These are phyloP conservation scores for Caenorhabditis zanzibari DNA, from an alignment of 2,888 invertebrate genomes.

Conservation along the genomic window DNA sequence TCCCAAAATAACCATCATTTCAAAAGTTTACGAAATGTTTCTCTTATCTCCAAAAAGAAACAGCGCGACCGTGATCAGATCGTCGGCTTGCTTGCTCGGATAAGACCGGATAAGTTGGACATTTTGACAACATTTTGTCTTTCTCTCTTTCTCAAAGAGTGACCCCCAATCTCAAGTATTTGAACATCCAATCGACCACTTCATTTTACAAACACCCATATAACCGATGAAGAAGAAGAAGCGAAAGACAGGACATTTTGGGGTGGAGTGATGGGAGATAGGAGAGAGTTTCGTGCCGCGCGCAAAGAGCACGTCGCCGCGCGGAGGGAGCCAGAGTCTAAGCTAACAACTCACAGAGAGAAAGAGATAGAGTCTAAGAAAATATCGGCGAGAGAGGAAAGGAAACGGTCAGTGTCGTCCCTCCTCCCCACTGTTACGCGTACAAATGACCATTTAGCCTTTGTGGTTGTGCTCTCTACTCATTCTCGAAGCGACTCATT, in stretches of 20 bases:
- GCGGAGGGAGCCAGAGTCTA: slow-evolving; percentile 61
- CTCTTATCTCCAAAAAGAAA: neutral
- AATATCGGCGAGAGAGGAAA: slow-evolving; percentile 3
- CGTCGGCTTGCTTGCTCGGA: slow-evolving; percentile 1
- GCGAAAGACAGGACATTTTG: slow-evolving; percentile 23
- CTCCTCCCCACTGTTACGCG: slow-evolving; percentile 38
- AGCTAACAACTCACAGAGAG: too few relatives aligned
- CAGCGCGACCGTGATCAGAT: slow-evolving; percentile 26
- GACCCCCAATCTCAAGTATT: slow-evolving; percentile 56
- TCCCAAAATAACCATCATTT: neutral
- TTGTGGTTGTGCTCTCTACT: slow-evolving; percentile 28
- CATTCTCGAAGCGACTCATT: slow-evolving; percentile 1
- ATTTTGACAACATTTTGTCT: slow-evolving; percentile 54
- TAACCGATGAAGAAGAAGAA: slow-evolving; percentile 13
- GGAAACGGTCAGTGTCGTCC: slow-evolving; percentile 49
- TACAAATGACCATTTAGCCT: slow-evolving; percentile 60
- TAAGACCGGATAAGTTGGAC: slow-evolving; percentile 58
- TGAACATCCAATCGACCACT: slow-evolving; percentile 66
- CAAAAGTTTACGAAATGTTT: neutral
- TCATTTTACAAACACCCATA: slow-evolving; percentile 64
- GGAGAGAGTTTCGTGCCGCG: slow-evolving; percentile 55
- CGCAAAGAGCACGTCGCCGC: slow-evolving; percentile 61
- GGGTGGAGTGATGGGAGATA: slow-evolving; percentile 5
- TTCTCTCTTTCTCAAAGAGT: neutral
- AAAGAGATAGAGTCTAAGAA: slow-evolving; percentile 11